Evolutionary conservation across 2,113 vertebrate species (phyloP), one percentile per base, ranked within the genome.

Genomic region (Callipepla californica): DNA sequence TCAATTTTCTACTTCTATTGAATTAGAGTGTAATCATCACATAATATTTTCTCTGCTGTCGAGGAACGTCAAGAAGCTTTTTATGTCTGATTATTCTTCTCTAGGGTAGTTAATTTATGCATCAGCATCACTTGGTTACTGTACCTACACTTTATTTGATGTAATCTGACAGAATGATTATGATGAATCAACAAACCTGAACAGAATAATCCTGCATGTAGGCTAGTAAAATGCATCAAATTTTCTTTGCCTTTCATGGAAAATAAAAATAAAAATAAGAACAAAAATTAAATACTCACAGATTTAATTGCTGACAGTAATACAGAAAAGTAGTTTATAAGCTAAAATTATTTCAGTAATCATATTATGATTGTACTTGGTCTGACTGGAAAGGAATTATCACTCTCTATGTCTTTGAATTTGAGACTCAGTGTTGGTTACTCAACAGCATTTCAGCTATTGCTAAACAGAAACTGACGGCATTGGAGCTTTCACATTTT

Each of bases 21-120:
- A 75, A 82, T 58, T 40, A 25, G 38, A 50, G 18, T n/a, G 38
- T 76, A 87, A 85, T 91, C 58, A 68, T 70, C 69, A 66, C 23
- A 78, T 80, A 80, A 50, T 88, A 87, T 91, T 94, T 94, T 90
- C 72, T 88, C 92, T 88, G 30, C 68, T 44, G 13, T 62, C 2
- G 2, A 79, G 45, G 36, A 81, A 69, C 21, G 21, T 62, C 76
- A 87, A 87, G 34, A 85, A 87, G 87, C 5, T 68, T 91, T 92
- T 89, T 55, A 51, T 61, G 77, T 59, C 67, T 75, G 79, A 83
- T 91, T 90, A 89, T 89, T 94, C 86, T 78, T 94, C 30, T 92
- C 72, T 75, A 30, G 26, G 16, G 12, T 45, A 87, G 44, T 57
- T 82, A 89, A 94, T 84, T 83, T 94, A 93, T 94, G 92, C 65